Conservation (phyloP, 2,113 vertebrate genomes). For the Cardinalis cardinalis region DNA sequence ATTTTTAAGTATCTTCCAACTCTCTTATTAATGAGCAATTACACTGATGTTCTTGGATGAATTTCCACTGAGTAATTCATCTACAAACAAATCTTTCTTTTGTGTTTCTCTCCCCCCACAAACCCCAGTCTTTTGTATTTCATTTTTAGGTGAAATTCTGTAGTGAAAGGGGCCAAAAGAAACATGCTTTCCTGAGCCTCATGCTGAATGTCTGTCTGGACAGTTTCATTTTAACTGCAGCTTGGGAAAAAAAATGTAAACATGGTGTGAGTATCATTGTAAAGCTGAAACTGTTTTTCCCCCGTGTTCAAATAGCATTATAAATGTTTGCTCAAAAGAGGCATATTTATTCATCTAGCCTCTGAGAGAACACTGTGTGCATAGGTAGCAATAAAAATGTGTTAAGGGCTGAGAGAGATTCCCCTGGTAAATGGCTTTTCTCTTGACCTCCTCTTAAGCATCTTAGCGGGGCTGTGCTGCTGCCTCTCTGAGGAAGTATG, state of each 20-base stretch:
- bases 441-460: slow-evolving; percentile 55
- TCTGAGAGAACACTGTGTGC: slow-evolving; percentile 28
- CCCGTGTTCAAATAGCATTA: background rate
- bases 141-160: slow-evolving; percentile 60
- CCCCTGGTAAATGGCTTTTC: slow-evolving; percentile 46
- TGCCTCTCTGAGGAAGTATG: slow-evolving; percentile 27
- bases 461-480: slow-evolving; percentile 1
- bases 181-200: slow-evolving; percentile 62
- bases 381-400: slow-evolving; percentile 52
- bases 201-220: slow-evolving; percentile 61
- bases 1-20: slow-evolving; percentile 60
- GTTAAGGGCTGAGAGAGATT: slow-evolving; percentile 28
- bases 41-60: slow-evolving; percentile 51
- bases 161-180: slow-evolving; percentile 65
- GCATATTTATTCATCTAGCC: slow-evolving; percentile 38
- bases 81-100: slow-evolving; percentile 70
- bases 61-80: slow-evolving; percentile 64
- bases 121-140: slow-evolving; percentile 48
- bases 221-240: slow-evolving; percentile 65
- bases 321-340: slow-evolving; percentile 51
- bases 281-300: slow-evolving; percentile 20
- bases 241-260: slow-evolving; percentile 49
- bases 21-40: slow-evolving; percentile 62
- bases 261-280: slow-evolving; percentile 43
- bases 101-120: background rate